Evolutionary conservation across 2,113 vertebrate species (phyloP), one percentile per base, ranked within the genome.

Genomic region (Microtus richardsoni): DNA sequence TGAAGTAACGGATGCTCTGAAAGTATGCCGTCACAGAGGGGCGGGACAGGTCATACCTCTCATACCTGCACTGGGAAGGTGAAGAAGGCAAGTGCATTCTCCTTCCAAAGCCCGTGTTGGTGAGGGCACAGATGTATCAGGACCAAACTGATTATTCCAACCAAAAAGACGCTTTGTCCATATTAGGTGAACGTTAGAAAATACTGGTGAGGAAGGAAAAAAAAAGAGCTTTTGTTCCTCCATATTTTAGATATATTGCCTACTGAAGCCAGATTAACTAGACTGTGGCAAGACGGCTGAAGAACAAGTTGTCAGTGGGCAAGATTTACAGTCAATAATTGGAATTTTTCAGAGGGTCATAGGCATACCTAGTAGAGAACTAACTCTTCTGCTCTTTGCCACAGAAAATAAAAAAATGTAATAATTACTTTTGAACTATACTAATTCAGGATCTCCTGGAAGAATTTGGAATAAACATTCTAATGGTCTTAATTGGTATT

Each of bases 401-500:
- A 66, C 6, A 68, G 30, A 95, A 83, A 95, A 58, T 58, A 58
- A 54, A 54, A 58, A 58, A 58, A 58, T 21, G 68, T 54, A 91
- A 64, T 60, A 85, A 10, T 83, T 96, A 14, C 19, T 28, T 62
- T 96, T 74, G 88, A 93, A 88, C 41, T 33, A 83, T 74, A 47
- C 4, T 91, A 92, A 94, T n/a, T 17, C 19, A 78, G 36, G 7
- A 6, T 71, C 5, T 62, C 82, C 49, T 83, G 44, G 93, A 82
- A 90, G 95, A 94, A 9, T 54, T 91, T 88, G 54, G 66, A 96
- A 96, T 93, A 95, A 91, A 80, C 77, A 71, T 89, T 95, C 84
- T 96, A 95, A 84, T 94, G 49, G 24, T 88, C 68, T 91, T 93
- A 96, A 96, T 62, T 88, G 87, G 60, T 94, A 96, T 92, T 97